Conservation (phyloP, 2,113 vertebrate genomes). For the Cyanocitta stelleri region DNA sequence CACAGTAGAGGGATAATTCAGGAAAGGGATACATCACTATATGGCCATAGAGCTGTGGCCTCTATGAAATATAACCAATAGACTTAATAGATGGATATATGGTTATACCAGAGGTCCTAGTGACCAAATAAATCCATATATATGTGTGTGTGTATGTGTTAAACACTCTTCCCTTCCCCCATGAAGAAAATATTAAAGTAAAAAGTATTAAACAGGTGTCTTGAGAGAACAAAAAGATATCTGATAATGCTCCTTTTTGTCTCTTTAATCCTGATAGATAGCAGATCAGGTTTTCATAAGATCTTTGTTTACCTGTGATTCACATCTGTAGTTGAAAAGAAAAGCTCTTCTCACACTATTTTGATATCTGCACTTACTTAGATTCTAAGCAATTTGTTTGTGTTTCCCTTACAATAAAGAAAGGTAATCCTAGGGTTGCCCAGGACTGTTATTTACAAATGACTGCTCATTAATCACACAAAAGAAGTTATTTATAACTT, state of each 20-base stretch:
- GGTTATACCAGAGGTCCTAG: background rate
- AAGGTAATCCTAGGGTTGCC: background rate
- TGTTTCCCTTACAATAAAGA: background rate
- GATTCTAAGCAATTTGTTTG: constrained; percentile 40
- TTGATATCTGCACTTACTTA: background rate
- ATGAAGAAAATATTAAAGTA: background rate
- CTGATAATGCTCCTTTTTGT: background rate
- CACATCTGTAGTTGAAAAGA: background rate
- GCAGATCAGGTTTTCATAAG: background rate
- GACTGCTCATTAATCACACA: constrained; percentile 11
- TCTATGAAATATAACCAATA: background rate
- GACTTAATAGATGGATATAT: background rate
- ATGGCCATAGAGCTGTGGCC: background rate
- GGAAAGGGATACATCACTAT: background rate
- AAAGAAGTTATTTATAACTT: constrained; percentile 38
- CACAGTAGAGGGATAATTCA: background rate
- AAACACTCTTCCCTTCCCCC: background rate
- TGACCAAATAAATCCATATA: background rate
- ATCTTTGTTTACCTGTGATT: background rate
- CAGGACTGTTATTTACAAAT: constrained; percentile 40
- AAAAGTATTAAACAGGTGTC: background rate
- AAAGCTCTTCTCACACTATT: background rate
- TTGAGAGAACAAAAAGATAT: background rate
- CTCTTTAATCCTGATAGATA: background rate
- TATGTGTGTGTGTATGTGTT: background rate